Base-by-base conservation (phyloP, 1,140 invertebrate genomes). In the Euura saliciscinereae region DNA sequence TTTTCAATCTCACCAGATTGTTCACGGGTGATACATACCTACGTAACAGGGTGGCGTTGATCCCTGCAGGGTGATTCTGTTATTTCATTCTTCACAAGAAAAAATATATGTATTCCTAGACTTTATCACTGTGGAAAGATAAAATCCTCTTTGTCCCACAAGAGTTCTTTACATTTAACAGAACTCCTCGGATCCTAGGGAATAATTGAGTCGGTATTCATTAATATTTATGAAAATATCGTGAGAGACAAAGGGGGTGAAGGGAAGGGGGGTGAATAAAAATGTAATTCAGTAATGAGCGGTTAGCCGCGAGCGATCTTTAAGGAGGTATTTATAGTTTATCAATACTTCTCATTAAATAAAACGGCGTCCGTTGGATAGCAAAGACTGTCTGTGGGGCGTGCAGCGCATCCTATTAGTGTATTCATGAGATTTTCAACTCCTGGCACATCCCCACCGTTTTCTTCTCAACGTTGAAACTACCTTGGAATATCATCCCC, bases 1-100 rank as follows among this genome's bases (percentile, higher is more conserved):
- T 79, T 79, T 79, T 71, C 78, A 79, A 79, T 79, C 79, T 79
- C 79, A 78, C 74, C 74, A 78, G 76, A 79, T 79, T 79, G 79
- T 76, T 45, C 76, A 67, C 66, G 66, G 28, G 11, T 44, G 43
- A 67, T 67, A 59, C 51, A 28, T 28, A 28, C 28, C 28, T 28
- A 28, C 28, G 28, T 28, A 28, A 28, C 28, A 28, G 28, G 28
- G 28, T 28, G 28, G 28, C 28, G 28, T 28, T 28, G 28, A 28
- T 28, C 28, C 28, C 28, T 28, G 28, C 1, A 28, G 28, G 28
- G 28, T 28, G 28, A 28, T 28, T 28, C 1, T 28, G 28, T 28
- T 28, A 28, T 28, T 28, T 28, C 28, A 28, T 28, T 28, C 28
- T 28, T 28, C 28, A 28, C 28, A 28, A 28, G 1, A 28, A 28